Evolutionary conservation across 2,888 invertebrate species (phyloP), one percentile per base, ranked within the genome.

Genomic region (Caenorhabditis sp.): DNA sequence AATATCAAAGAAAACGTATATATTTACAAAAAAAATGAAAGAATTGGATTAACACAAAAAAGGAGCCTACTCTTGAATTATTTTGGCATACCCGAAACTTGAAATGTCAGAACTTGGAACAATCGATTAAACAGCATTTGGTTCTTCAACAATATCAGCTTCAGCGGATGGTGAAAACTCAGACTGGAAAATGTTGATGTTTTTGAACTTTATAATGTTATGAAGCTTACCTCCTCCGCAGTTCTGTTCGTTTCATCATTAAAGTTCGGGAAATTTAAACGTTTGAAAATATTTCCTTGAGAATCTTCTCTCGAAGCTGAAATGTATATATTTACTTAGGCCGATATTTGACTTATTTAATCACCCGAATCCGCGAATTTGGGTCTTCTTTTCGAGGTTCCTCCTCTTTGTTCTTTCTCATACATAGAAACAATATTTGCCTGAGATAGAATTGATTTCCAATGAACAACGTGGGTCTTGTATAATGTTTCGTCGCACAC

Each of bases 401-500:
- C 43, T 43, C 43, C 43, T 43, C 43, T 43, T 14, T 10, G 43
- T 14, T 43, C 43, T 43, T 43, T 43, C 14, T 43, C 43, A 7
- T 2, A 7, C 14, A 14, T 10, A 17, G 17, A 43, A 43, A 52
- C 52, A 21, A 52, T 52, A 23, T 52, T 52, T 7, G 52, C 56
- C 17, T 58, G 57, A 1, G 57, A 4, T 14, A 58, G 27, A 2
- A 58, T 21, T 7, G 57, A 17, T 36, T 58, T 58, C 57, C 31
- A 36, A 23, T 27, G 36, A n/a, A 58, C 20, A n/a, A 58, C n/a
- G 20, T 58, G 17, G 1, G 57, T 58, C 17, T 36, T 58, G 12
- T 56, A 25, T 3, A 56, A 26, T 26, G 56, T 56, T 17, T 56
- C 26, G 10, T 56, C 14, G 56, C 56, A 56, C 25, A 56, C 56